Percentiles rank a stretch among this genome's conserved stretches.
These are phyloP conservation scores for Lasiurus borealis DNA, from an alignment of 2,113 vertebrate species.

Conservation along the genomic window DNA sequence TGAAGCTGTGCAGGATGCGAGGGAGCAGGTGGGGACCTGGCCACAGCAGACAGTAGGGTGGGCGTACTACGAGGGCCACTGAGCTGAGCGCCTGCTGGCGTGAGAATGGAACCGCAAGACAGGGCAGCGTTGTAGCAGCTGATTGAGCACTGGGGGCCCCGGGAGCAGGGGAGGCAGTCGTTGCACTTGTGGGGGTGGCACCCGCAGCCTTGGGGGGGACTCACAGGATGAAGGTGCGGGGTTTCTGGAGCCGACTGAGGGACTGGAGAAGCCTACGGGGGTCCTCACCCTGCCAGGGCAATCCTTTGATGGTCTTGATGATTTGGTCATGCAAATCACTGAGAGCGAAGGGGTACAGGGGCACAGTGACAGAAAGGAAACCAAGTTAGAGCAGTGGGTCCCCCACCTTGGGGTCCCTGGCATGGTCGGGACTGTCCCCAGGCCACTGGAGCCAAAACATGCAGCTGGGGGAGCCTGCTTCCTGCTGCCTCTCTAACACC, in stretches of 20 bases:
- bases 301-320: conserved; percentile 97
- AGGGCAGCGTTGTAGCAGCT: not conserved
- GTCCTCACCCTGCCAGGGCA: conserved; percentile 96
- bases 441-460: conserved; percentile 64
- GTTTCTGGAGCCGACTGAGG: conserved; percentile 93
- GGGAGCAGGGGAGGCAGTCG: not conserved
- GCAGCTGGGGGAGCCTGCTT: not conserved
- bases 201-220: conserved; percentile 84
- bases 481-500: too few species aligned
- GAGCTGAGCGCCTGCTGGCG: not conserved
- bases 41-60: not conserved
- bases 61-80: not conserved
- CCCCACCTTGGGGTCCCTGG: conserved; percentile 52
- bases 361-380: conserved; percentile 74
- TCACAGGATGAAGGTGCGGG: conserved; percentile 95
- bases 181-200: conserved; percentile 72
- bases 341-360: conserved; percentile 80
- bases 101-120: not conserved
- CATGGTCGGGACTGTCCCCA: not conserved
- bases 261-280: conserved; percentile 96
- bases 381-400: conserved; percentile 66
- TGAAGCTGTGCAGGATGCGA: not conserved
- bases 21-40: not conserved
- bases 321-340: conserved; percentile 98
- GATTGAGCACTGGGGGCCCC: not conserved